Percentiles rank a stretch among this genome's conserved stretches.
Evolutionary conservation across 1,140 invertebrate species (phyloP).

Genomic region (Philaenus spumarius): DNA sequence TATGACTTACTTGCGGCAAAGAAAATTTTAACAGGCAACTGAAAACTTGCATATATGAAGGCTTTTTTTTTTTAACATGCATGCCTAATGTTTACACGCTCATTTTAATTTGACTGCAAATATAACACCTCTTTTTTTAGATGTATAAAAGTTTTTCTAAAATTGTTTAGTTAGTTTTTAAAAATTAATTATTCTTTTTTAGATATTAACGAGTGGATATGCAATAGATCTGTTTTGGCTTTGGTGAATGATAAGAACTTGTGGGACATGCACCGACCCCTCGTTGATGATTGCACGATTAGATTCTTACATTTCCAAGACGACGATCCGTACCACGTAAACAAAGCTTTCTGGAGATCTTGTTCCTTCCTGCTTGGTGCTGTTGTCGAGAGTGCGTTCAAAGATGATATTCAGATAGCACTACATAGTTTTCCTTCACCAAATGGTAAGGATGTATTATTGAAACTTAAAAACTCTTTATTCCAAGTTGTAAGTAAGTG

Average conservation of each 20-base stretch:
- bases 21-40: background rate
- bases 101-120: background rate
- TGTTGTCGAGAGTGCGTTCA: conserved; percentile 68
- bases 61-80: background rate
- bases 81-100: background rate
- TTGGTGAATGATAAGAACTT: conserved; percentile 63
- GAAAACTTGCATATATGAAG: background rate
- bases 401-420: conserved; percentile 63
- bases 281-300: conserved; percentile 70
- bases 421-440: conserved; percentile 82
- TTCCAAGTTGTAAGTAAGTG: background rate
- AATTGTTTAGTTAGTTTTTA: background rate
- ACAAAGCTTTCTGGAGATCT: conserved; percentile 84
- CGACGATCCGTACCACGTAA: conserved; percentile 57
- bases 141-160: background rate
- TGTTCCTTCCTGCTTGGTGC: conserved; percentile 84
- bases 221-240: conserved; percentile 67
- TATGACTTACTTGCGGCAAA: too few species aligned
- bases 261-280: conserved; percentile 91
- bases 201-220: conserved; percentile 70
- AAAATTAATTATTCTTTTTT: conserved; percentile 3
- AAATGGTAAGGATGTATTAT: conserved; percentile 48
- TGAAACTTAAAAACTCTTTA: background rate
- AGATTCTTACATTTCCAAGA: conserved; percentile 71
- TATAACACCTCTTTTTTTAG: background rate